Evolutionary conservation across 2,888 invertebrate species (phyloP).

Genomic region (Scaptomyza caliginosa): DNA sequence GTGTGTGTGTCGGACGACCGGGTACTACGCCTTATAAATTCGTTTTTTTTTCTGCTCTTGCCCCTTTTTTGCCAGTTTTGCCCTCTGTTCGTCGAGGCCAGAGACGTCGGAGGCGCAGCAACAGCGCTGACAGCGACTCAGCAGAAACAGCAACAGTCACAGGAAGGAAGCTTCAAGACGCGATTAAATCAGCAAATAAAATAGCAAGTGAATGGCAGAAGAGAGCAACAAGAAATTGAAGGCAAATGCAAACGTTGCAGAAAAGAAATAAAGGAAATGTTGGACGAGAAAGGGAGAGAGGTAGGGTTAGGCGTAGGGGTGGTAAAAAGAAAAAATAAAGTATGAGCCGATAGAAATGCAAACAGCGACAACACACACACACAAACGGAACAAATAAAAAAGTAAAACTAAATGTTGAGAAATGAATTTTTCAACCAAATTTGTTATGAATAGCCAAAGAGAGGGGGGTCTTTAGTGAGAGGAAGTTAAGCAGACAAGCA

Average conservation of each 20-base stretch:
- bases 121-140: slow-evolving; percentile 1
- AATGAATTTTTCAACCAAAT: slow-evolving; percentile 62
- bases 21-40: slow-evolving; percentile 70
- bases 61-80: slow-evolving; percentile 14
- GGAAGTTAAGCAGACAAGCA: slow-evolving; percentile 9
- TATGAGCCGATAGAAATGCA: slow-evolving; percentile 46
- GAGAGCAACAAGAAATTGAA: slow-evolving; percentile 73
- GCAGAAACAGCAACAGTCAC: slow-evolving; percentile 59
- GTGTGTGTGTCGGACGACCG: slow-evolving; percentile 26
- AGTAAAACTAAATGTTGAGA: slow-evolving; percentile 33
- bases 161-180: slow-evolving; percentile 79
- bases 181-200: slow-evolving; percentile 79
- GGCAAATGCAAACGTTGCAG: slow-evolving; percentile 69
- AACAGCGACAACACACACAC: slow-evolving; percentile 22
- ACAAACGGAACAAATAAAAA: slow-evolving; percentile 18
- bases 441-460: slow-evolving; percentile 36
- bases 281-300: background rate
- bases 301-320: background rate
- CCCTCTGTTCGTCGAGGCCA: background rate
- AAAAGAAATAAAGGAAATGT: slow-evolving; percentile 35
- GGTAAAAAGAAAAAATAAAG: slow-evolving; percentile 19
- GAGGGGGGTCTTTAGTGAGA: background rate
- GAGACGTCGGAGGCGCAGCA: background rate
- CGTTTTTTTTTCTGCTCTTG: slow-evolving; percentile 13
- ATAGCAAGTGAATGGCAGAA: slow-evolving; percentile 65